Base-by-base conservation (phyloP, 2,113 vertebrate species). In the Muntiacus muntjak region DNA sequence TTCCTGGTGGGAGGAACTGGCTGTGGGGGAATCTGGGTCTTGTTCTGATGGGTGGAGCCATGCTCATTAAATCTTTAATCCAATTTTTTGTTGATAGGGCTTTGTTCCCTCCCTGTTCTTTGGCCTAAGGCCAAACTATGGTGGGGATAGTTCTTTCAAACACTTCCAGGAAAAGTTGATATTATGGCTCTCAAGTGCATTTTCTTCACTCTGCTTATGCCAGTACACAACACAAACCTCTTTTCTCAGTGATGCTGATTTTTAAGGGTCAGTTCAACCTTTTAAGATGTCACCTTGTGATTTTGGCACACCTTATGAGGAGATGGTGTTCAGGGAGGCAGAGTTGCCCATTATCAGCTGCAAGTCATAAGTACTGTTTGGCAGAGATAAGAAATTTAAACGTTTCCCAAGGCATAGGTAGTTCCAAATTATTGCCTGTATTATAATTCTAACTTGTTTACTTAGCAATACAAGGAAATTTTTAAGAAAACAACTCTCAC, bases 361-460 rank as follows among this genome's bases (percentile, higher is more conserved):
- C 23, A 95, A 87, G 50, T 85, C 28, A 1, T 88, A 97, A 86
- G 50, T 95, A 25, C 62, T 97, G 33, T 94, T 97, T 97, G 92
- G 45, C 64, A 97, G 79, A 96, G 79, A 84, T 87, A 92, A 96
- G 40, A 93, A 83, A 92, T 94, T 85, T 96, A 85, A 97, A 92
- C 7, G 17, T 87, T 90, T 97, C 81, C 33, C 58, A 57, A 79
- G 58, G 52, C 21, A 79, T 74, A 85, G 33, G 6, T 50, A 88
- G 26, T 91, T 94, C 81, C n/a, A 62, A 94, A 79, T 23, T 83
- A 92, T 43, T 76, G 12, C 40, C n/a, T 87, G 2, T 95, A 58
- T 83, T 95, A 30, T 50, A 85, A 82, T 26, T 90, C 23, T 64
- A 95, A 93, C 25, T 36, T 55, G 28, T 81, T 95, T 76, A 91